Conservation (phyloP, 2,888 invertebrate species). For the Agonopterix arenella region DNA sequence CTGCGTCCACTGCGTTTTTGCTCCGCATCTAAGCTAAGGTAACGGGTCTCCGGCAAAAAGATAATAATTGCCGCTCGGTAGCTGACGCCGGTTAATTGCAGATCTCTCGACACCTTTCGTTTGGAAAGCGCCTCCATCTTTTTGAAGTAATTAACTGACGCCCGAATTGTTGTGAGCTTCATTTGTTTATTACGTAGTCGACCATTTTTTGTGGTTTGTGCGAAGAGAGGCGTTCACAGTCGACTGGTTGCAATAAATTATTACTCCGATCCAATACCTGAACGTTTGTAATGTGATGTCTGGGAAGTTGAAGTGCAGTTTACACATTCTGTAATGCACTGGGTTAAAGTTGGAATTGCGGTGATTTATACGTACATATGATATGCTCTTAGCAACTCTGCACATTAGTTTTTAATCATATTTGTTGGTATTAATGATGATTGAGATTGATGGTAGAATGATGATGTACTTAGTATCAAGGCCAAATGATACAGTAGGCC, state of each 20-base stretch:
- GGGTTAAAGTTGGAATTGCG: constrained; percentile 19
- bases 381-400: constrained; percentile 8
- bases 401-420: constrained; percentile 32
- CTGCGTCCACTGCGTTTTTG: constrained; percentile 19
- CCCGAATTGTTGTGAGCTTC: constrained; percentile 34
- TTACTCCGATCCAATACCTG: constrained; percentile 18
- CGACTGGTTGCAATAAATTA: constrained; percentile 20
- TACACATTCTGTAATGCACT: constrained; percentile 12
- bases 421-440: constrained; percentile 41
- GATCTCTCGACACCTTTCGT: constrained; percentile 68
- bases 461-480: constrained; percentile 54
- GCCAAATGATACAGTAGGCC: constrained; percentile 30
- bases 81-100: constrained; percentile 55
- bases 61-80: constrained; percentile 64
- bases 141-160: constrained; percentile 46
- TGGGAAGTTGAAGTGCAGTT: constrained; percentile 15
- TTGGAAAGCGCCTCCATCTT: constrained; percentile 69
- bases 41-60: constrained; percentile 72
- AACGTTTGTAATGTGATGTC: constrained; percentile 9
- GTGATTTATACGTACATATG: constrained; percentile 5
- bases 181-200: constrained; percentile 8
- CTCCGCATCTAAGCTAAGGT: constrained; percentile 25
- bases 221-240: constrained; percentile 17
- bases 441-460: constrained; percentile 41
- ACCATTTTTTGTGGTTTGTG: constrained; percentile 4